phyloP scores from a whole-genome alignment of 1,140 invertebrate genomes.

The Aphelinus atriplicis region DNA sequence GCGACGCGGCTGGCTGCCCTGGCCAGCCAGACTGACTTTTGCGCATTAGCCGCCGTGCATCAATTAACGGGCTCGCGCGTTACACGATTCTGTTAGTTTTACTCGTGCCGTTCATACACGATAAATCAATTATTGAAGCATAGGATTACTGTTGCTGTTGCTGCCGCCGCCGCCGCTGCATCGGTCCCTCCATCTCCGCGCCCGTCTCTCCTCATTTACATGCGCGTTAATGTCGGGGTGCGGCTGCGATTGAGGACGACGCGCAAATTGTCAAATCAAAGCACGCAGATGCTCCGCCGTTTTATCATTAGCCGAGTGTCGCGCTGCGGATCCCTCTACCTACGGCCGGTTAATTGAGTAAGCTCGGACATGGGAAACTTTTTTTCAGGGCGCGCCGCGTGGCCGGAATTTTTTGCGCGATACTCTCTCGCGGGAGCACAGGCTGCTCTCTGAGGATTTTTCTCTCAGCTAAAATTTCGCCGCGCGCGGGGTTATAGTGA shows the following conservation, averaged over 20 bases:
- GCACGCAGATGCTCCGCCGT: too few relatives aligned
- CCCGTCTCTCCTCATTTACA: constrained; percentile 24
- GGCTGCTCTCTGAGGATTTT: too few relatives aligned
- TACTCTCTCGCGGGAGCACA: too few relatives aligned
- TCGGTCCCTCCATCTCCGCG: constrained; percentile 42
- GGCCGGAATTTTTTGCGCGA: too few relatives aligned
- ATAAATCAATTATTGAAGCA: constrained; percentile 61
- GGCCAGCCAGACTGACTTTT: constrained; percentile 18
- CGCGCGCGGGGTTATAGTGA: too few relatives aligned
- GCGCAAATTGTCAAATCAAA: constrained; percentile 44
- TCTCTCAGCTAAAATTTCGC: too few relatives aligned
- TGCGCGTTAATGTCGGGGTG: constrained; percentile 6
- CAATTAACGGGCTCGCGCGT: constrained; percentile 47
- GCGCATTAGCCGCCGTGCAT: constrained; percentile 35
- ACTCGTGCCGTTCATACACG: constrained; percentile 48
- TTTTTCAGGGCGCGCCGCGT: too few relatives aligned
- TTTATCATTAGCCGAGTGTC: too few relatives aligned
- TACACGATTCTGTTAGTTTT: constrained; percentile 50
- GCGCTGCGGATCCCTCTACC: too few relatives aligned
- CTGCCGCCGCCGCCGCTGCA: constrained; percentile 28
- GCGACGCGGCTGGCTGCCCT: too few relatives aligned
- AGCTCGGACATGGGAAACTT: too few relatives aligned
- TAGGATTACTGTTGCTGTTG: constrained; percentile 48
- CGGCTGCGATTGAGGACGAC: background rate
- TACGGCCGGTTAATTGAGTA: too few relatives aligned